Conservation (phyloP, 2,797 vertebrate species). For the Catamblyrhynchus diadema region DNA sequence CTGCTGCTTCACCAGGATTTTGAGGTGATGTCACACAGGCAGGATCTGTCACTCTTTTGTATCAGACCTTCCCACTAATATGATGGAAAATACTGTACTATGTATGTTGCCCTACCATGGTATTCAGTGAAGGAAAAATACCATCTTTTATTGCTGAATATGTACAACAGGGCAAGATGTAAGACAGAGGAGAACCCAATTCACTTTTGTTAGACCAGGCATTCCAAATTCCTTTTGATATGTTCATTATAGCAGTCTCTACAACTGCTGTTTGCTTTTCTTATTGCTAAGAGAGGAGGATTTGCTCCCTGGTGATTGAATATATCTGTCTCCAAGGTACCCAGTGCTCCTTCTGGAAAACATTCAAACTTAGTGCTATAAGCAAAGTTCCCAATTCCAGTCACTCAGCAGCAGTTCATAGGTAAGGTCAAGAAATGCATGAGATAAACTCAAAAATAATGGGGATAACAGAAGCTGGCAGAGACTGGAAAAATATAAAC, state of each 20-base stretch:
- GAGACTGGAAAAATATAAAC: background rate
- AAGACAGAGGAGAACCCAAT: background rate
- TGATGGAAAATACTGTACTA: background rate
- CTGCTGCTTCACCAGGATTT: background rate
- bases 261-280: conserved; percentile 5
- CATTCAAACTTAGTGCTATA: background rate
- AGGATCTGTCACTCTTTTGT: background rate
- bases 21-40: background rate
- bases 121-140: background rate
- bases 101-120: background rate
- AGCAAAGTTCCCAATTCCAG: background rate
- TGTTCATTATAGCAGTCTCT: background rate
- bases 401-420: background rate
- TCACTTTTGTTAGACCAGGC: background rate
- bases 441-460: background rate
- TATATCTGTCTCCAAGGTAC: background rate
- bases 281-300: conserved; percentile 3
- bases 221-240: background rate
- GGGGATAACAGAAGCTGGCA: background rate
- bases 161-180: background rate
- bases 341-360: background rate
- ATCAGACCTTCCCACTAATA: background rate
- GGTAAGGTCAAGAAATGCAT: background rate
- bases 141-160: background rate
- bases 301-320: background rate